phyloP scores from a whole-genome alignment of 2,113 vertebrate genomes.

The Antidorcas marsupialis region DNA sequence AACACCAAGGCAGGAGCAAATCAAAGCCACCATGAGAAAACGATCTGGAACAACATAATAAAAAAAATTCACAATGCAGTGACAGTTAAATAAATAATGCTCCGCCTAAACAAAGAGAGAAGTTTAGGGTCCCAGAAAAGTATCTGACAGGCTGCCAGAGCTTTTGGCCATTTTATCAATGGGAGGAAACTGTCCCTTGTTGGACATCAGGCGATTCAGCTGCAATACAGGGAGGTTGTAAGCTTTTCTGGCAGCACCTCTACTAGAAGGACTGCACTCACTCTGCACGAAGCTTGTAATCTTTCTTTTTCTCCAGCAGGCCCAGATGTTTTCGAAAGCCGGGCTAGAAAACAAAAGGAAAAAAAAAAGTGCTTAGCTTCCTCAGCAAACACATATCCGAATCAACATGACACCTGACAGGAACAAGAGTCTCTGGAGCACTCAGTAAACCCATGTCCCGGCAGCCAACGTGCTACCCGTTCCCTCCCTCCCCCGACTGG shows the following conservation, averaged over 20 bases:
- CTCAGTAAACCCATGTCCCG: constrained; percentile 40
- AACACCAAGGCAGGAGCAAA: constrained; percentile 41
- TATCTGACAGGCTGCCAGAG: constrained; percentile 26
- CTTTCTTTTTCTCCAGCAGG: constrained; percentile 95
- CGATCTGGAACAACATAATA: constrained; percentile 4
- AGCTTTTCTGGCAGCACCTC: constrained; percentile 28
- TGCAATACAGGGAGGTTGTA: background rate
- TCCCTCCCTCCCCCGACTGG: background rate
- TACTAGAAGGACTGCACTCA: constrained; percentile 77
- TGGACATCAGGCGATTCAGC: background rate
- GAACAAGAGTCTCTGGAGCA: background rate
- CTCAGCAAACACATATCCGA: background rate
- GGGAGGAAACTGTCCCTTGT: constrained; percentile 31
- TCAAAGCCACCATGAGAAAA: constrained; percentile 46
- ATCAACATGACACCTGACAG: background rate
- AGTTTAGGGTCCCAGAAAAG: background rate
- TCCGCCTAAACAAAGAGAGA: constrained; percentile 35
- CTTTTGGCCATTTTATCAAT: constrained; percentile 14
- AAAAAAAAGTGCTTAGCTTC: constrained; percentile 7
- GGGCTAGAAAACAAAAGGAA: constrained; percentile 79
- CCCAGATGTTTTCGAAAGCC: constrained; percentile 87
- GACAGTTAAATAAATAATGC: constrained; percentile 29
- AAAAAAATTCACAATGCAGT: constrained; percentile 24
- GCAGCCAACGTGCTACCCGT: background rate
- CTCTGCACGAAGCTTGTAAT: constrained; percentile 93